A percentile compares a stretch with the other conserved stretches of the same genome.
Evolutionary conservation across 2,113 vertebrate genomes (phyloP).

Genomic region (Oncorhynchus gorbuscha): DNA sequence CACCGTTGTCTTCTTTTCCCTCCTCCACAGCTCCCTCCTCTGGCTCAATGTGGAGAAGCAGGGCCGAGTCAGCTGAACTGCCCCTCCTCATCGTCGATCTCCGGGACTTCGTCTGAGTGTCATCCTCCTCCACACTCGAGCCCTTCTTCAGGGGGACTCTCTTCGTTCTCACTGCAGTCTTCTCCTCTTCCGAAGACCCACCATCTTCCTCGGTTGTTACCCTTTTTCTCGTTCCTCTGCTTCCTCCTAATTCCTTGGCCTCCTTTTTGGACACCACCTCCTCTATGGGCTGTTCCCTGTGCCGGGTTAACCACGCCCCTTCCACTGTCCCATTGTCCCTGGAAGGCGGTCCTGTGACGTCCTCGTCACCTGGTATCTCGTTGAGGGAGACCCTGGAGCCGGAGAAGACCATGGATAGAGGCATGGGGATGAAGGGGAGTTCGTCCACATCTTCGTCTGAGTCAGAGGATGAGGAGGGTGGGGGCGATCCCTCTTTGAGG

Average conservation of each 20-base stretch:
- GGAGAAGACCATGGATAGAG: slow-evolving; percentile 86
- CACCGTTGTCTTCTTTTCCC: slow-evolving; percentile 16
- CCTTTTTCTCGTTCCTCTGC: slow-evolving; percentile 27
- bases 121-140: slow-evolving; percentile 71
- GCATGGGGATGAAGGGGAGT: slow-evolving; percentile 90
- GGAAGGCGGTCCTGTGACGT: slow-evolving; percentile 33
- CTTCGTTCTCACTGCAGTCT: slow-evolving; percentile 49
- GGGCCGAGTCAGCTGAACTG: slow-evolving; percentile 86
- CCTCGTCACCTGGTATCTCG: slow-evolving; percentile 86
- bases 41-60: slow-evolving; percentile 73
- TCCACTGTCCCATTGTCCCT: slow-evolving; percentile 32
- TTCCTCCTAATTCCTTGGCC: slow-evolving; percentile 31
- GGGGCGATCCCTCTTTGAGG: slow-evolving; percentile 80
- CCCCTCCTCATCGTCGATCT: slow-evolving; percentile 85
- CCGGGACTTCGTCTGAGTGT: slow-evolving; percentile 55
- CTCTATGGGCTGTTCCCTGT: slow-evolving; percentile 54
- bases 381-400: slow-evolving; percentile 89
- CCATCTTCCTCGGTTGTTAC: slow-evolving; percentile 30
- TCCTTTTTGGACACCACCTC: slow-evolving; percentile 32
- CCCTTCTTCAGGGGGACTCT: slow-evolving; percentile 68
- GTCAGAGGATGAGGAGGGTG: slow-evolving; percentile 88
- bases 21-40: slow-evolving; percentile 49
- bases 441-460: slow-evolving; percentile 93
- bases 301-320: slow-evolving; percentile 21
- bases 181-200: slow-evolving; percentile 64